Evolutionary conservation across 2,113 vertebrate species (phyloP), one percentile per base, ranked within the genome.

Genomic region (Haemorhous mexicanus): DNA sequence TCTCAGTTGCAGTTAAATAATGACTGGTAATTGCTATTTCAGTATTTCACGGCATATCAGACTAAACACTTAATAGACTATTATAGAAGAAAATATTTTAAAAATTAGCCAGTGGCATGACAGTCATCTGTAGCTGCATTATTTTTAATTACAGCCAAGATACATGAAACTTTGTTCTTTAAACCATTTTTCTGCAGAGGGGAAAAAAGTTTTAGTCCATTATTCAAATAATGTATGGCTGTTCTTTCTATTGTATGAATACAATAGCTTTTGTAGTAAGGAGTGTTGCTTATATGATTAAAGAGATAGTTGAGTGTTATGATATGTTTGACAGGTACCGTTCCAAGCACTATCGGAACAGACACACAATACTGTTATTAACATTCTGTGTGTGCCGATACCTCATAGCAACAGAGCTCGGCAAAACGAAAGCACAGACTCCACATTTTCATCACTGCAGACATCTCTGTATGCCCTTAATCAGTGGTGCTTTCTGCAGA

Each of bases 311-410:
- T 85, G 44, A 81, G 66, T 47, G 74, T 91, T 93, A 85, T 85
- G 82, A 89, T 89, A 63, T 35, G 56, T 95, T 85, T 95, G 91
- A 95, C 95, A 97, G 87, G 76, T 93, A 91, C 84, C 2, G 13
- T 70, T 90, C 83, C 47, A 41, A 74, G 68, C 83, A 90, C 79
- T 72, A 70, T 50, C 73, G 17, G 85, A 96, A 69, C 82, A 96
- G 92, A 86, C 70, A 92, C 35, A 67, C 80, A 83, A 74, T 92
- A 81, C 90, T 91, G 68, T 81, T 92, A 88, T 93, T 94, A 66
- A 70, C 89, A 68, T 26, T 35, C 87, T 47, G 15, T 33, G 62
- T 62, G 76, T 85, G 73, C 70, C 61, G 50, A 79, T 86, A 73
- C 80, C 85, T 90, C 19, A 5, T 6, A 86, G 68, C 76, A 92